Percentiles rank a stretch among this genome's conserved stretches.
Evolutionary conservation across 2,113 vertebrate genomes (phyloP).

Genomic region (Nothoprocta perdicaria): DNA sequence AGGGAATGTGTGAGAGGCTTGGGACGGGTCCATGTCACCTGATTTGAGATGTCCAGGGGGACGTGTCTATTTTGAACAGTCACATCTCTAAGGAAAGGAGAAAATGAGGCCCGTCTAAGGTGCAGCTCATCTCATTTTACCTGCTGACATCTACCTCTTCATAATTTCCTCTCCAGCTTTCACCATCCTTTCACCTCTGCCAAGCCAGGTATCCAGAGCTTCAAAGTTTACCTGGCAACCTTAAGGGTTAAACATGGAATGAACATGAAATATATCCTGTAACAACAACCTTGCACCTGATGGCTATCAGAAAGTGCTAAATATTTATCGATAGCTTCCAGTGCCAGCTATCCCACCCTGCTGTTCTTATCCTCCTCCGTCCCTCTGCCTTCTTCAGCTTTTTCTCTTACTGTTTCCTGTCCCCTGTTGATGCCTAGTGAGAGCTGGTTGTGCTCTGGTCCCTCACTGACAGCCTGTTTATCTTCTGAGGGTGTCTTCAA

Average conservation of each 20-base stretch:
- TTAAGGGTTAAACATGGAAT: background rate
- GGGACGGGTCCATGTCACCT: background rate
- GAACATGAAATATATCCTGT: background rate
- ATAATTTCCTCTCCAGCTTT: background rate
- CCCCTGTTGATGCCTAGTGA: background rate
- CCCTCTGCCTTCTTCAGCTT: background rate
- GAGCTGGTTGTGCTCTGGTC: background rate
- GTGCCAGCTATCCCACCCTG: background rate
- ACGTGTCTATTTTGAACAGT: background rate
- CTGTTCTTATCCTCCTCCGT: background rate
- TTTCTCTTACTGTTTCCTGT: background rate
- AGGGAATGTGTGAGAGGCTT: accelerated
- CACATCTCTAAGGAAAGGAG: background rate
- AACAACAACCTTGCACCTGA: background rate
- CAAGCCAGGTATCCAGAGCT: background rate
- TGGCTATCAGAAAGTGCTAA: background rate
- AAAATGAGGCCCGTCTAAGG: conserved; percentile 13
- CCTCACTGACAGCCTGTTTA: background rate
- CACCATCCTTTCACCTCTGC: background rate
- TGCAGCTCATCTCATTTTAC: background rate
- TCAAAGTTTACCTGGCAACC: background rate
- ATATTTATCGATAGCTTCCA: background rate
- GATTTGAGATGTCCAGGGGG: background rate
- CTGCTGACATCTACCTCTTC: background rate
- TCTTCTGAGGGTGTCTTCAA: background rate